These are phyloP conservation scores for Eilema griseolum DNA, from an alignment of 2,888 invertebrate genomes.

Conservation along the genomic window DNA sequence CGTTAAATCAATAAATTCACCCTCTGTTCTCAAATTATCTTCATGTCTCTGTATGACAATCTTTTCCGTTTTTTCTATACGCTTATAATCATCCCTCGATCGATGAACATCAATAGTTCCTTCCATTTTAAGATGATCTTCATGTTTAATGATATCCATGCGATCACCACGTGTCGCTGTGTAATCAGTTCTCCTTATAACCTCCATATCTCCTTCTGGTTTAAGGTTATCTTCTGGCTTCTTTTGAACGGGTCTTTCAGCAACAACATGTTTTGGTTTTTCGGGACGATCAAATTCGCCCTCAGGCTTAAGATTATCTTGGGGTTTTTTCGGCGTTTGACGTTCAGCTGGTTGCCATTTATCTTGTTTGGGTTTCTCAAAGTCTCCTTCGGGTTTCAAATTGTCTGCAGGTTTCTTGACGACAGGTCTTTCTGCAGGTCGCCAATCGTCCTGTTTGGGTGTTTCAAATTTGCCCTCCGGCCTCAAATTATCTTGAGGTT, in stretches of 20 bases:
- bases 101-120: constrained; percentile 86
- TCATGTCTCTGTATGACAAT: constrained; percentile 84
- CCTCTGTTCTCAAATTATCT: constrained; percentile 87
- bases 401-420: constrained; percentile 72
- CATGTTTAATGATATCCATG: constrained; percentile 87
- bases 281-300: constrained; percentile 76
- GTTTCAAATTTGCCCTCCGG: constrained; percentile 85
- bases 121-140: constrained; percentile 90
- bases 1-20: constrained; percentile 83
- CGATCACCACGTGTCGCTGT: constrained; percentile 87
- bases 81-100: constrained; percentile 86
- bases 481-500: constrained; percentile 79
- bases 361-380: constrained; percentile 73
- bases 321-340: constrained; percentile 70
- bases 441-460: constrained; percentile 70
- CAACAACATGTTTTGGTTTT: constrained; percentile 68
- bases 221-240: constrained; percentile 87
- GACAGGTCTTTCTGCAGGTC: constrained; percentile 73
- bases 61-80: constrained; percentile 84
- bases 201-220: constrained; percentile 87
- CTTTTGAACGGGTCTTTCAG: constrained; percentile 74
- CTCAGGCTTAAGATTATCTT: constrained; percentile 82
- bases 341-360: constrained; percentile 81
- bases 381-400: constrained; percentile 86
- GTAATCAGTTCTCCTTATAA: constrained; percentile 75